Percentiles rank a stretch among this genome's conserved stretches.
Evolutionary conservation across 2,113 vertebrate species (phyloP).

Genomic region (Tretioscincus oriximinensis): DNA sequence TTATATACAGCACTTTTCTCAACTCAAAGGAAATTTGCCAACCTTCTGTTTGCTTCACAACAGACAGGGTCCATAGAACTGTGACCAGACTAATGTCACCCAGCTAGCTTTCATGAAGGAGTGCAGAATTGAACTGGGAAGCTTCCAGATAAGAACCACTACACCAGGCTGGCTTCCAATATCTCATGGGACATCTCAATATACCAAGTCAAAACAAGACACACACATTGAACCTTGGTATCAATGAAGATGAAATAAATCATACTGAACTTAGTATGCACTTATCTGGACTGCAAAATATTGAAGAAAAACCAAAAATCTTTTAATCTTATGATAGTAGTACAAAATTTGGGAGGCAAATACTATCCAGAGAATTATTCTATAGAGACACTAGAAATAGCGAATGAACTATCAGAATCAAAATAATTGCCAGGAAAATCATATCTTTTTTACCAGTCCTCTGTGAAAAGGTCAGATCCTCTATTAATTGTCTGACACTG

Average conservation of each 20-base stretch:
- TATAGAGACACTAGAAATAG: neutral
- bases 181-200: neutral
- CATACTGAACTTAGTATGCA: accelerated
- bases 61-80: too few relatives aligned
- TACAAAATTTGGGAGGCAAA: too few relatives aligned
- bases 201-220: accelerated
- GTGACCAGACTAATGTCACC: too few relatives aligned
- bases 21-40: too few relatives aligned
- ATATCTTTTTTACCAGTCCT: neutral
- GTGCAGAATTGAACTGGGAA: too few relatives aligned
- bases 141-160: too few relatives aligned
- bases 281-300: neutral
- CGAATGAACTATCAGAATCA: accelerated
- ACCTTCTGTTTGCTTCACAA: too few relatives aligned
- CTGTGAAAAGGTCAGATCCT: neutral
- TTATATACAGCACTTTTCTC: too few relatives aligned
- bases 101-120: too few relatives aligned
- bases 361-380: neutral
- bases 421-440: neutral
- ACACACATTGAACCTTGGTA: accelerated
- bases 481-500: neutral
- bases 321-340: neutral
- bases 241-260: neutral
- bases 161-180: too few relatives aligned
- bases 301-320: neutral